Percentiles rank a stretch among this genome's conserved stretches.
These are phyloP conservation scores for Petaurus breviceps DNA, from an alignment of 2,113 vertebrate species.

Conservation along the genomic window DNA sequence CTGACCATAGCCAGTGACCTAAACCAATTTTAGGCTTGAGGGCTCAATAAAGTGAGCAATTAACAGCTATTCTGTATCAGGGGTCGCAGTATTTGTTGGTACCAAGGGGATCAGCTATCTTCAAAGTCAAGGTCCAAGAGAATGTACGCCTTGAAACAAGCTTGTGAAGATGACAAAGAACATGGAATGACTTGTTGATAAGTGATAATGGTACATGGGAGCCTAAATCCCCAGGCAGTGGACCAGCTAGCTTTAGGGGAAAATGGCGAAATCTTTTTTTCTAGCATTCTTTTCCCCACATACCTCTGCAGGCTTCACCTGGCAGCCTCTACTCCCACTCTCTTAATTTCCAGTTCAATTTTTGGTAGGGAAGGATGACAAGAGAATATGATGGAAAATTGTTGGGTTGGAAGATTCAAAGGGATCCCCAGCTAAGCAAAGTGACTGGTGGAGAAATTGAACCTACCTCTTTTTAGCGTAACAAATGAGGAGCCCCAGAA, in stretches of 20 bases:
- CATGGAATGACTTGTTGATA: neutral
- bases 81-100: neutral
- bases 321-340: neutral
- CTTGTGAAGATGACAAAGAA: neutral
- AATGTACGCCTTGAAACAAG: neutral
- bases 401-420: neutral
- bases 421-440: neutral
- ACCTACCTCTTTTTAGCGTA: slow-evolving; percentile 89
- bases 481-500: slow-evolving; percentile 83
- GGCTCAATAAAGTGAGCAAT: neutral
- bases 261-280: neutral
- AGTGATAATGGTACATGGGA: neutral
- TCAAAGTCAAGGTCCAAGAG: neutral
- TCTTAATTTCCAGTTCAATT: neutral
- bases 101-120: neutral
- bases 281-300: neutral
- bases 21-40: neutral
- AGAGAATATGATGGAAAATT: neutral
- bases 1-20: neutral
- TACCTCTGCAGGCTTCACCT: neutral
- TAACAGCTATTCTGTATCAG: slow-evolving; percentile 5
- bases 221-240: neutral
- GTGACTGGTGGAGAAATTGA: slow-evolving; percentile 12
- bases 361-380: neutral
- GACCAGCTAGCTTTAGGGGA: neutral